Percentiles rank a stretch among this genome's conserved stretches.
Conservation (phyloP, 2,113 vertebrate genomes). For the Ursus arctos region DNA sequence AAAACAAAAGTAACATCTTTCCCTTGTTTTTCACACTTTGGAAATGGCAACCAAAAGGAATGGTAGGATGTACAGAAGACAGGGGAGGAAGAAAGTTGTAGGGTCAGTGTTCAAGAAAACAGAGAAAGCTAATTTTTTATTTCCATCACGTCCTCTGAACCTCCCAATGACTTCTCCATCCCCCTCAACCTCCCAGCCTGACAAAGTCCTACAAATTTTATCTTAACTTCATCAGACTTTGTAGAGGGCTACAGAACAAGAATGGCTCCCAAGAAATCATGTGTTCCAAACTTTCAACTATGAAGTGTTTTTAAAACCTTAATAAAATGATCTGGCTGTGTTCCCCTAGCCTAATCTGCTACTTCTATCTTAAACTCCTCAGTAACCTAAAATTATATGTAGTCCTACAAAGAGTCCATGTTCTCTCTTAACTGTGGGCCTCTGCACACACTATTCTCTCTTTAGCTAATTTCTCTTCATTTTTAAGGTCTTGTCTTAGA, state of each 20-base stretch:
- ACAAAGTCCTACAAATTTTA: constrained; percentile 49
- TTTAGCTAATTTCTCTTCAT: not conserved
- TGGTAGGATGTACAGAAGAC: not conserved
- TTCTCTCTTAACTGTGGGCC: constrained; percentile 12
- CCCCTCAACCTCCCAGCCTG: not conserved
- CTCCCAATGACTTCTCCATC: not conserved
- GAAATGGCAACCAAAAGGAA: constrained; percentile 39
- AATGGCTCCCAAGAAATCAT: not conserved
- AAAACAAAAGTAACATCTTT: constrained; percentile 43
- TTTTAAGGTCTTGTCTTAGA: constrained; percentile 22
- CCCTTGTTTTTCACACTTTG: constrained; percentile 34
- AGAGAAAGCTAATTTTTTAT: not conserved
- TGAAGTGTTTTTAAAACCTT: constrained; percentile 28
- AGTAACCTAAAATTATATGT: not conserved
- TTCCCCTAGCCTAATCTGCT: not conserved
- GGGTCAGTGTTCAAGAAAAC: not conserved
- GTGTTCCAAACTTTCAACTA: not conserved
- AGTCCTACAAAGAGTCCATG: not conserved
- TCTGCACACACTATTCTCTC: not conserved
- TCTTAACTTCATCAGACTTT: constrained; percentile 24
- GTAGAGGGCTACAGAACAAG: constrained; percentile 19
- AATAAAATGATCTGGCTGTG: constrained; percentile 26
- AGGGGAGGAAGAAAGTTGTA: not conserved
- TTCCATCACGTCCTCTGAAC: not conserved
- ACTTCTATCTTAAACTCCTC: not conserved